Evolutionary conservation across 2,113 vertebrate species (phyloP), one percentile per base, ranked within the genome.

Genomic region (Lagopus muta): DNA sequence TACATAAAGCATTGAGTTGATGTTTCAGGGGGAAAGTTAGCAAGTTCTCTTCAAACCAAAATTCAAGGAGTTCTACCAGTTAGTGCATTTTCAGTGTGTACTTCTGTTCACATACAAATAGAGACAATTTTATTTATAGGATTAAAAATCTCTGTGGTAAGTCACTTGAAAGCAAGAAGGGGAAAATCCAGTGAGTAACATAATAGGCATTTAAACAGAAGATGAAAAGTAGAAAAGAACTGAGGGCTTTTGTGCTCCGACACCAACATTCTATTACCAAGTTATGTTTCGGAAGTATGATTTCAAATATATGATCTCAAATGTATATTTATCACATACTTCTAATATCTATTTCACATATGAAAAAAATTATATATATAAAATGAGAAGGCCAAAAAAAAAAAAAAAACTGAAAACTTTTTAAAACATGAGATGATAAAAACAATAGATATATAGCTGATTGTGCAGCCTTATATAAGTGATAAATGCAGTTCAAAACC

Each of bases 401-500:
- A 55, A 70, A 66, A 80, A 24, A 16, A 61, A 52, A 64, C 77
- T 22, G 18, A 28, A 0, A 75, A 28, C 50, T 15, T 54, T 54
- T 28, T 25, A 15, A 15, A 28, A 75, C 79, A 90, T 91, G 48
- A 81, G 34, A 8, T 64, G 32, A 21, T 79, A 92, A 60, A 83
- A 71, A 15, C n/a, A 78, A 36, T 70, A 71, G 38, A 40, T 48
- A 6, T 7, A 34, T 89, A 82, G 36, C 21, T 90, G 92, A 80
- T 19, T 85, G 14, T 34, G 52, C 65, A 78, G 11, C 82, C 27
- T 91, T 93, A 66, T 19, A 58, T 67, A 92, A 70, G 20, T 89
- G 69, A 94, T 15, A 93, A 95, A 93, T 34, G 19, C 12, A 79
- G 14, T 40, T 78, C 69, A 74, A 92, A 95, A 65, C 4, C 7